A percentile compares a stretch with the other conserved stretches of the same genome.
These are phyloP conservation scores for Panorpa germanica DNA, from an alignment of 2,888 invertebrate species.

Conservation along the genomic window DNA sequence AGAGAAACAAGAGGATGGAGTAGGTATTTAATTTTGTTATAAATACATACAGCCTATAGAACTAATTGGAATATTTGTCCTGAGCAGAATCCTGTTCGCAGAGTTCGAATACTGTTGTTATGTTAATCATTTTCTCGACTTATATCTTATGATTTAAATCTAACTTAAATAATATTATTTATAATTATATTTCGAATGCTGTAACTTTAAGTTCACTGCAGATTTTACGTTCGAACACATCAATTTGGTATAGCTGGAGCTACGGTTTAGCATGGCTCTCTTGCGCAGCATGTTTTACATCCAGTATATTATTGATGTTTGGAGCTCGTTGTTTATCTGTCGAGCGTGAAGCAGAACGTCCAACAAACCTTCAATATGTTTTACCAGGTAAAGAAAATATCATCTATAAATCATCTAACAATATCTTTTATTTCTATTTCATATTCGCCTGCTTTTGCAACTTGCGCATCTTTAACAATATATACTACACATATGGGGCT, in stretches of 20 bases:
- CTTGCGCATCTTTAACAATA: too few relatives aligned
- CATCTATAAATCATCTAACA: constrained; percentile 1
- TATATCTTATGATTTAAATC: too few relatives aligned
- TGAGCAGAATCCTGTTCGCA: too few relatives aligned
- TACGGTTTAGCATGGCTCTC: constrained; percentile 73
- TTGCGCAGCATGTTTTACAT: constrained; percentile 53
- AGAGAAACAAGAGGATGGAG: too few relatives aligned
- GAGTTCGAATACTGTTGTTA: too few relatives aligned
- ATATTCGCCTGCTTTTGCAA: too few relatives aligned
- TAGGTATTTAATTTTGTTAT: too few relatives aligned
- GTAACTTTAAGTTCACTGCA: constrained; percentile 24
- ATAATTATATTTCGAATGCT: too few relatives aligned
- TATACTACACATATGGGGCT: constrained; percentile 11
- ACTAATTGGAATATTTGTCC: too few relatives aligned
- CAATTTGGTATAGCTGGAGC: constrained; percentile 67
- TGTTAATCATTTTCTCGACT: too few relatives aligned
- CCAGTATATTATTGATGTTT: constrained; percentile 60
- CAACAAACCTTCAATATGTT: constrained; percentile 70
- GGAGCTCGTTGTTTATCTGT: constrained; percentile 59
- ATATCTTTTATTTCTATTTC: constrained; percentile 8
- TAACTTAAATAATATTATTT: too few relatives aligned
- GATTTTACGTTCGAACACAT: constrained; percentile 54
- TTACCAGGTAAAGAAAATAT: constrained; percentile 68
- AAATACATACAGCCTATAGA: too few relatives aligned
- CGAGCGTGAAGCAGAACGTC: constrained; percentile 53